A percentile compares a stretch with the other conserved stretches of the same genome.
Evolutionary conservation across 2,797 vertebrate species (phyloP).

Genomic region (Cacajao melanocephalus): DNA sequence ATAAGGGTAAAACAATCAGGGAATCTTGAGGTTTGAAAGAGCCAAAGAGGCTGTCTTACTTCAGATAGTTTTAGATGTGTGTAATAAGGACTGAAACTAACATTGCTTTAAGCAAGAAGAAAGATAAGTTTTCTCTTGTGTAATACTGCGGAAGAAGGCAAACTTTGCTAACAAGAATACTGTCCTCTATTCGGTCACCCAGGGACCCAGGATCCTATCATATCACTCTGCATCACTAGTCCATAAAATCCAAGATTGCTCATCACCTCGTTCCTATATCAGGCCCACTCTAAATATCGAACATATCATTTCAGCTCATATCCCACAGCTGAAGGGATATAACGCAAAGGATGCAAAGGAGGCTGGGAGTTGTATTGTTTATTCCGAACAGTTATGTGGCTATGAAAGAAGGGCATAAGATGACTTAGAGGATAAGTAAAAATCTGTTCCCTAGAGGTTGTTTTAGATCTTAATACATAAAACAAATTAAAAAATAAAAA

Average conservation of each 20-base stretch:
- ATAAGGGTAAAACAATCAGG: constrained; percentile 17
- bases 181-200: neutral
- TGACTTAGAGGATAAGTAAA: neutral
- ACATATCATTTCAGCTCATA: neutral
- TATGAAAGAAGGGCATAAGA: neutral
- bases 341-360: neutral
- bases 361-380: neutral
- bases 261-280: neutral
- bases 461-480: constrained; percentile 32
- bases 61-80: constrained; percentile 6
- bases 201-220: too few relatives aligned
- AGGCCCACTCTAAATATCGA: neutral
- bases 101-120: neutral
- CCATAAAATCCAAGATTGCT: neutral
- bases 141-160: neutral
- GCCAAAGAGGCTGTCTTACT: neutral
- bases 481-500: neutral
- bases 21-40: constrained; percentile 19
- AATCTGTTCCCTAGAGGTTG: neutral
- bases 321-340: neutral
- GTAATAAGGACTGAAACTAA: neutral
- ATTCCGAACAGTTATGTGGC: neutral
- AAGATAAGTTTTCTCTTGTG: neutral
- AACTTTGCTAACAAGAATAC: neutral
- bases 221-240: neutral